These are phyloP conservation scores for Agraylea sexmaculata DNA, from an alignment of 1,140 invertebrate genomes.

Conservation along the genomic window DNA sequence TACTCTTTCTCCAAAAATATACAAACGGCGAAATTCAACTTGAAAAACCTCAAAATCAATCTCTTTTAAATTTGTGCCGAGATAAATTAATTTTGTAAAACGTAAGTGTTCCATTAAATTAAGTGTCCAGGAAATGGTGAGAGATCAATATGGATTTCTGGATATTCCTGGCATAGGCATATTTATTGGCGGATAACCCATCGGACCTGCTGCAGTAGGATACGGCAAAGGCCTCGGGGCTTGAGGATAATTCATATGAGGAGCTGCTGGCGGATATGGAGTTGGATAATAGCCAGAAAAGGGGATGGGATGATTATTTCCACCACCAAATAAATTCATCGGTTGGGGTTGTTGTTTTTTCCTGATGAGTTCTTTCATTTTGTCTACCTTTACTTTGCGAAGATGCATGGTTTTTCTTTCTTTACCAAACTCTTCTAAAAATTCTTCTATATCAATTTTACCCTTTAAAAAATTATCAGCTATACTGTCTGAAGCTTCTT, in stretches of 20 bases:
- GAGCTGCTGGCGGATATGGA: neutral
- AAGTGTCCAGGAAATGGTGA: no score
- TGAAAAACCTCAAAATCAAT: no score
- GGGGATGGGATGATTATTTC: slow-evolving; percentile 5
- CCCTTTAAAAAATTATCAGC: slow-evolving; percentile 65
- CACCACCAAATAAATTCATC: slow-evolving; percentile 22
- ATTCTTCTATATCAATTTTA: slow-evolving; percentile 62
- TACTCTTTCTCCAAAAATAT: no score
- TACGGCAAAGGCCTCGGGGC: slow-evolving; percentile 38
- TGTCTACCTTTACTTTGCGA: slow-evolving; percentile 73
- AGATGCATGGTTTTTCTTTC: slow-evolving; percentile 66
- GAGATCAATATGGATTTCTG: slow-evolving; percentile 33
- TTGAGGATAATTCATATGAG: slow-evolving; percentile 19
- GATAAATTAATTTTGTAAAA: no score
- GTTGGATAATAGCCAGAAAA: slow-evolving; percentile 11
- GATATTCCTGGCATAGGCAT: slow-evolving; percentile 48
- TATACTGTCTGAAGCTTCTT: slow-evolving; percentile 74
- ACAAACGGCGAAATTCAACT: no score
- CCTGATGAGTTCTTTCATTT: slow-evolving; percentile 69
- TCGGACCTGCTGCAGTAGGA: slow-evolving; percentile 41
- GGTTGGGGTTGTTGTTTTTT: slow-evolving; percentile 22
- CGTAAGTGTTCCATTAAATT: no score
- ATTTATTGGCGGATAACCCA: no score
- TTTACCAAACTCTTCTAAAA: slow-evolving; percentile 63
- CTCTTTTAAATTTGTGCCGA: no score